Conservation (phyloP, 2,797 vertebrate genomes). For the Moxostoma hubbsi region DNA sequence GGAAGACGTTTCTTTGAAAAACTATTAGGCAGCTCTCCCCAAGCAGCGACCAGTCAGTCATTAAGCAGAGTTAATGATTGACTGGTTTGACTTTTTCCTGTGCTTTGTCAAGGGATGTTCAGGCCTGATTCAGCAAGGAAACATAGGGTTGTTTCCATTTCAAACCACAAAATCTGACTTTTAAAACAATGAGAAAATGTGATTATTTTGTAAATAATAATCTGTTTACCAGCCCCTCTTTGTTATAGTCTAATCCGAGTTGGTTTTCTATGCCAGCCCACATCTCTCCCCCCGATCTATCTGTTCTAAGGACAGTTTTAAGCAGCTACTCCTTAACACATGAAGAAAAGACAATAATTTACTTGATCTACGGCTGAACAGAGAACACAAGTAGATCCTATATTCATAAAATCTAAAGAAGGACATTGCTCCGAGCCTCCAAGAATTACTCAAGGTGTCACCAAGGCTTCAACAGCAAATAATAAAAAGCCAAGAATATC, state of each 20-base stretch:
- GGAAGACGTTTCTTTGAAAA: not conserved
- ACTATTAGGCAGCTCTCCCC: not conserved
- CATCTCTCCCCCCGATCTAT: constrained; percentile 19
- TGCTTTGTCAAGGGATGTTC: not conserved
- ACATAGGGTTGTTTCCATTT: constrained; percentile 27
- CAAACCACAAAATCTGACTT: constrained; percentile 9
- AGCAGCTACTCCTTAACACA: constrained; percentile 10
- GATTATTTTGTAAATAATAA: constrained; percentile 29
- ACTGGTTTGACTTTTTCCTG: not conserved
- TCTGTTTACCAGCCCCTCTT: constrained; percentile 12
- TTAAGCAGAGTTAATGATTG: constrained; percentile 25
- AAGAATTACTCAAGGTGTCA: constrained; percentile 33
- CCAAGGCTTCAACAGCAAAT: constrained; percentile 16
- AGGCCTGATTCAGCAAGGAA: constrained; percentile 17
- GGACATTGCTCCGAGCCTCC: constrained; percentile 32
- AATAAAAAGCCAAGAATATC: not conserved
- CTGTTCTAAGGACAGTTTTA: constrained; percentile 16
- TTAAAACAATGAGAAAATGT: constrained; percentile 4
- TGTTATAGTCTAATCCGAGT: constrained; percentile 4
- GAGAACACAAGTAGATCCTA: constrained; percentile 8
- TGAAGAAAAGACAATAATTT: not conserved
- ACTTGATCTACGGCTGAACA: not conserved
- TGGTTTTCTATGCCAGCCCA: not conserved
- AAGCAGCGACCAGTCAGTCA: no score
- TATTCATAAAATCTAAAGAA: constrained; percentile 10